A percentile compares a stretch with the other conserved stretches of the same genome.
These are phyloP conservation scores for Triplophysa rosa DNA, from an alignment of 2,113 vertebrate genomes.

Conservation along the genomic window DNA sequence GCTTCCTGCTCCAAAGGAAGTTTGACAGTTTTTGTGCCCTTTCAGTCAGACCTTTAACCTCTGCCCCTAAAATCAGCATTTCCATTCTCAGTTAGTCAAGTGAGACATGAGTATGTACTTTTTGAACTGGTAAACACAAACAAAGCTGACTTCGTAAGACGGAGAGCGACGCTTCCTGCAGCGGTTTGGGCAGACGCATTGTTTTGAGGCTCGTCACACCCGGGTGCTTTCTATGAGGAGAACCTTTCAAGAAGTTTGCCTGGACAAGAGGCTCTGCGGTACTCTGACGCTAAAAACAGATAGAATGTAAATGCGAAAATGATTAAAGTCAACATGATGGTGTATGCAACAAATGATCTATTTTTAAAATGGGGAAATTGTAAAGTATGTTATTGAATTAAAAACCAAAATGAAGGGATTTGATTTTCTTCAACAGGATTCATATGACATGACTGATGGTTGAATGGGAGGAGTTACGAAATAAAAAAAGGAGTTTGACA, in stretches of 20 bases:
- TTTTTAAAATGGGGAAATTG: no score
- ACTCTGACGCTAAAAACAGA: slow-evolving; percentile 57
- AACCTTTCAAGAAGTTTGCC: slow-evolving; percentile 73
- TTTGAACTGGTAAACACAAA: neutral
- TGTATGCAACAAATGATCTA: no score
- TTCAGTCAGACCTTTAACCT: slow-evolving; percentile 64
- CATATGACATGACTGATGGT: no score
- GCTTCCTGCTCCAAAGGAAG: slow-evolving; percentile 85
- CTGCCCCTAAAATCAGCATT: slow-evolving; percentile 62
- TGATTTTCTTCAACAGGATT: neutral
- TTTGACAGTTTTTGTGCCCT: slow-evolving; percentile 69
- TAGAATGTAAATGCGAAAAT: neutral
- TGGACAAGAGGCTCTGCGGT: slow-evolving; percentile 60
- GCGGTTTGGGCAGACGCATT: slow-evolving; percentile 69
- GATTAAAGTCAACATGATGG: neutral
- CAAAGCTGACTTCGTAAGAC: slow-evolving; percentile 70
- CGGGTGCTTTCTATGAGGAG: slow-evolving; percentile 78
- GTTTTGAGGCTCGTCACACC: slow-evolving; percentile 78
- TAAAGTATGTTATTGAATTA: no score
- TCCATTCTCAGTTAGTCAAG: no score
- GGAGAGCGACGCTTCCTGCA: slow-evolving; percentile 68
- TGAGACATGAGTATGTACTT: no score
- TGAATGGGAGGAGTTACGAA: no score
- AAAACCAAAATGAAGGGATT: no score
- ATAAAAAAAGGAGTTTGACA: neutral